Conservation (phyloP, 1,140 invertebrate genomes). For the Camponotus vicinus region DNA sequence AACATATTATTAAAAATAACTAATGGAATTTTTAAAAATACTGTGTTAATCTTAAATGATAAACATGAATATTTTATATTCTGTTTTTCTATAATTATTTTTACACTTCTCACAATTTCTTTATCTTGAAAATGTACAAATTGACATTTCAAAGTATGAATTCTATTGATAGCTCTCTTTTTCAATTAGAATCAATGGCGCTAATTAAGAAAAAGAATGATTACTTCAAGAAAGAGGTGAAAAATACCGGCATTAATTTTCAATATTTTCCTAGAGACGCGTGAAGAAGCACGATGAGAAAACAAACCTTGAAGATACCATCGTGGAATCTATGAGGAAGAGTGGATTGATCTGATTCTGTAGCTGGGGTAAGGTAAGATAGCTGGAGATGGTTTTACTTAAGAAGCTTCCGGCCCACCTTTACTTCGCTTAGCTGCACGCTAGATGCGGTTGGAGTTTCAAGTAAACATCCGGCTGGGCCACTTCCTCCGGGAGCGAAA, state of each 20-base stretch:
- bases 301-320: slow-evolving; percentile 67
- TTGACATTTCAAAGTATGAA: not conserved
- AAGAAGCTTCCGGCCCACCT: slow-evolving; percentile 75
- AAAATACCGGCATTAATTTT: slow-evolving; percentile 67
- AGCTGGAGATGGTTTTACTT: slow-evolving; percentile 74
- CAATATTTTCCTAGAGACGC: slow-evolving; percentile 61
- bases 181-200: slow-evolving; percentile 2
- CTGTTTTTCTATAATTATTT: not conserved
- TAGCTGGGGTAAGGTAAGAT: not conserved
- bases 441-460: slow-evolving; percentile 77
- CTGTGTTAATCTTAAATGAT: not conserved
- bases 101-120: not conserved
- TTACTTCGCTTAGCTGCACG: slow-evolving; percentile 72
- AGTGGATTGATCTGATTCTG: slow-evolving; percentile 68
- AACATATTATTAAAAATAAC: not conserved
- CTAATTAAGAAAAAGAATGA: slow-evolving; percentile 33
- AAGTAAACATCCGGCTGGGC: slow-evolving; percentile 76
- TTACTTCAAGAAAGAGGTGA: not conserved
- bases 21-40: not conserved
- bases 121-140: not conserved
- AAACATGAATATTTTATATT: not conserved
- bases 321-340: slow-evolving; percentile 61
- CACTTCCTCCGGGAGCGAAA: slow-evolving; percentile 73
- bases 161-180: slow-evolving; percentile 8
- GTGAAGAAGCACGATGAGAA: slow-evolving; percentile 58